These are phyloP conservation scores for Pseudachorutes palmiensis DNA, from an alignment of 1,140 invertebrate species.

Conservation along the genomic window DNA sequence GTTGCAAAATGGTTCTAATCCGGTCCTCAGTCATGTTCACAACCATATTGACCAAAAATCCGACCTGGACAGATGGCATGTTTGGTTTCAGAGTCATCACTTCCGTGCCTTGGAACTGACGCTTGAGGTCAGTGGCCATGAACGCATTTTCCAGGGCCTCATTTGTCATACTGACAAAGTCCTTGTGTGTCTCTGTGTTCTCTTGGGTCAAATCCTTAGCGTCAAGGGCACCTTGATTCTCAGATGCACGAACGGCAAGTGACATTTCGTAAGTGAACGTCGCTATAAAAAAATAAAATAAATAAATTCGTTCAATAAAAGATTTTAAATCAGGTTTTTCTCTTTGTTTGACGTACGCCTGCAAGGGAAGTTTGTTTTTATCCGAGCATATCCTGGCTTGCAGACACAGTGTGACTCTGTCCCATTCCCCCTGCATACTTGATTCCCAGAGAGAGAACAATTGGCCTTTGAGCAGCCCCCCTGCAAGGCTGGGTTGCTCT, in stretches of 20 bases:
- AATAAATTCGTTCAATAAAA: not conserved
- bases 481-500: not conserved
- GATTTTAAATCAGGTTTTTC: not conserved
- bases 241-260: slow-evolving; percentile 57
- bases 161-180: slow-evolving; percentile 55
- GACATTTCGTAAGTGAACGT: slow-evolving; percentile 73
- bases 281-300: slow-evolving; percentile 53
- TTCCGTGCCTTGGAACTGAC: slow-evolving; percentile 67
- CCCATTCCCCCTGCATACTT: slow-evolving; percentile 59
- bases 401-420: slow-evolving; percentile 60
- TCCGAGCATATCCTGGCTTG: slow-evolving; percentile 73
- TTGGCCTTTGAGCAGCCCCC: slow-evolving; percentile 33
- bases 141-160: slow-evolving; percentile 72
- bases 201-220: slow-evolving; percentile 46
- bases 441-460: slow-evolving; percentile 52
- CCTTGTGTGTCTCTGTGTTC: slow-evolving; percentile 39
- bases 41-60: slow-evolving; percentile 55
- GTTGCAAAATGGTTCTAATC: slow-evolving; percentile 40
- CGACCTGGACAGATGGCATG: slow-evolving; percentile 46
- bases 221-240: slow-evolving; percentile 53
- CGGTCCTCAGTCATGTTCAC: slow-evolving; percentile 39
- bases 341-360: slow-evolving; percentile 61
- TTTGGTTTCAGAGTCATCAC: slow-evolving; percentile 54
- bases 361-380: slow-evolving; percentile 74
- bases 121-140: slow-evolving; percentile 73